Conservation (phyloP, 2,888 invertebrate species). For the Drosophila pseudotalamancana region DNA sequence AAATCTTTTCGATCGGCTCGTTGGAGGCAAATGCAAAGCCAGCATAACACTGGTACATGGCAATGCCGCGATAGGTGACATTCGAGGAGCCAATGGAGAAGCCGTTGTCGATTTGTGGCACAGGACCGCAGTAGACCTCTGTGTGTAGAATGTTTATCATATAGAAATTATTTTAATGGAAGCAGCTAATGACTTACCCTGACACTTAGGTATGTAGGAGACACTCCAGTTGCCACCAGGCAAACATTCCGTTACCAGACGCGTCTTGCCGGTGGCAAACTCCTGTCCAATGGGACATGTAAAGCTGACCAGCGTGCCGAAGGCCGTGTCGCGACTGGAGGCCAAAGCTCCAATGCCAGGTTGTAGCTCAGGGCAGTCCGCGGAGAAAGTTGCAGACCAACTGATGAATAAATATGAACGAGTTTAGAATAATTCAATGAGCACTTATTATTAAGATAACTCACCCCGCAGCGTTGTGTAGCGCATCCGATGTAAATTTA, state of each 20-base stretch:
- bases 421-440: accelerated
- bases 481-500: conserved; percentile 93
- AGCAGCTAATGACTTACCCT: conserved; percentile 86
- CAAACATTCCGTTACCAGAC: conserved; percentile 93
- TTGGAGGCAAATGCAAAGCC: conserved; percentile 97
- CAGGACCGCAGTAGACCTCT: conserved; percentile 98
- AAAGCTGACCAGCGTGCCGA: conserved; percentile 94
- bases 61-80: conserved; percentile 96
- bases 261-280: conserved; percentile 94
- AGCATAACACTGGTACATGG: conserved; percentile 98
- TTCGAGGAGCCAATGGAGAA: conserved; percentile 98
- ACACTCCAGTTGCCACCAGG: conserved; percentile 97
- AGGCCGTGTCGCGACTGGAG: conserved; percentile 95
- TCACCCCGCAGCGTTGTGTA: conserved; percentile 88
- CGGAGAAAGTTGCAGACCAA: conserved; percentile 96
- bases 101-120: conserved; percentile 98
- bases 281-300: conserved; percentile 97
- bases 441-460: conserved; percentile 4
- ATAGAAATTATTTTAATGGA: accelerated
- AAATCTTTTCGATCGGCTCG: conserved; percentile 93
- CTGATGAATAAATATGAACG: conserved; percentile 85
- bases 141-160: conserved; percentile 40
- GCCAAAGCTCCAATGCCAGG: conserved; percentile 95
- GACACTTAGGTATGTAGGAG: conserved; percentile 95
- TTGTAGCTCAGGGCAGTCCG: conserved; percentile 94